Evolutionary conservation across 2,113 vertebrate genomes (phyloP).

Genomic region (Egretta garzetta): DNA sequence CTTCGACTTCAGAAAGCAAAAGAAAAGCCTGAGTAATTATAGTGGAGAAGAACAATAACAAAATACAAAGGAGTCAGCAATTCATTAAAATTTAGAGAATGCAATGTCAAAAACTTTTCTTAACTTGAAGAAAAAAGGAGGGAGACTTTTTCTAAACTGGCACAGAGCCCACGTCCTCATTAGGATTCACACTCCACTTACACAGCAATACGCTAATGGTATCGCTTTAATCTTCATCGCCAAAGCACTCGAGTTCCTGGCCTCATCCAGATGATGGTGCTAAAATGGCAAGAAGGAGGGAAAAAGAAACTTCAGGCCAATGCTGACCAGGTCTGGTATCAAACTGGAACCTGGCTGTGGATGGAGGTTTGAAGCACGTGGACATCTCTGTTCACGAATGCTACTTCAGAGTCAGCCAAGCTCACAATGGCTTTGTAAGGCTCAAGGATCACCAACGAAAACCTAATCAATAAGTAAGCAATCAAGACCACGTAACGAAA

Average conservation of each 20-base stretch:
- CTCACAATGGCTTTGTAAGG: background rate
- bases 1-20: background rate
- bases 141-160: background rate
- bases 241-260: background rate
- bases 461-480: conserved; percentile 29
- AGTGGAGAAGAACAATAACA: background rate
- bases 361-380: background rate
- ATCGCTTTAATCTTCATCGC: background rate
- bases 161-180: background rate
- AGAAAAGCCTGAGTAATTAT: conserved; percentile 38
- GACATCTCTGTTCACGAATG: background rate
- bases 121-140: background rate
- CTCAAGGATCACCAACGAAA: conserved; percentile 16
- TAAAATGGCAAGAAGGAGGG: background rate
- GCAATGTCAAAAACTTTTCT: conserved; percentile 2
- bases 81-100: conserved; percentile 37
- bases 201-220: background rate
- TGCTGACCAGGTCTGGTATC: background rate
- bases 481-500: background rate
- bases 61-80: conserved; percentile 40
- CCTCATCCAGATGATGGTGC: background rate
- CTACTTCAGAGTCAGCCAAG: background rate
- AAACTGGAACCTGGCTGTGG: background rate
- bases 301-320: background rate
- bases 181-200: background rate